Evolutionary conservation across 37 sponge, comb jelly and placozoan species (phyloP), one percentile per base, ranked within the genome.

Genomic region (Cliona cf. orientalis): DNA sequence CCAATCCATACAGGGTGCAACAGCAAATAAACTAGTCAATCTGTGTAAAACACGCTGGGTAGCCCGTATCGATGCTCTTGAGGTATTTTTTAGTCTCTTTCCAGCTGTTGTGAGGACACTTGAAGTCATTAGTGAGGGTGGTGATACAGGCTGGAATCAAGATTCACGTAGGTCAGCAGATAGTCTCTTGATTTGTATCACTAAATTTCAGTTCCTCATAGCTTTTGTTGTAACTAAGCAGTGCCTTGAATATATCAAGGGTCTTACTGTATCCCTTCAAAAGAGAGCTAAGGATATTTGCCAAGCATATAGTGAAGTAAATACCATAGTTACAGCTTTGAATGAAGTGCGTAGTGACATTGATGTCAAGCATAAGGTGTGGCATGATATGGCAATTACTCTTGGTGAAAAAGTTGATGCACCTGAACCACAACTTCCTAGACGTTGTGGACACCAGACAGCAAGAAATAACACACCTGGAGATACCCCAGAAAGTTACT

Each of bases 21-120:
- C 40, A 67, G 69, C 69, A 36, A 32, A 67, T 12, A 67, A 67
- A 37, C 36, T 67, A 23, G 41, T 67, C 38, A 67, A 41, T 36
- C 7, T 84, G 70, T 84, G 77, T 29, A 64, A 75, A 40, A 78
- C 86, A 44, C 37, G 86, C 64, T 77, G 86, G 86, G 40, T 84
- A 40, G 63, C 53, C 21, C 42, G 78, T 28, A 78, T 84, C 19
- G 78, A 84, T 76, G 86, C 86, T 46, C 42, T 77, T 2, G 57
- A 84, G 22, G 40, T 80, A 17, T 80, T 86, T 41, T 28, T 63
- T 38, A 45, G 65, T n/a, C 63, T 86, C n/a, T 72, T 74, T 58
- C 46, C 59, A 39, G 40, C 72, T 31, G 71, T 86, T 69, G 72
- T 86, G 23, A 38, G 39, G 26, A 38, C 79, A 36, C 41, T 86